phyloP scores from a whole-genome alignment of 2,888 invertebrate species.

The Drepana falcataria region DNA sequence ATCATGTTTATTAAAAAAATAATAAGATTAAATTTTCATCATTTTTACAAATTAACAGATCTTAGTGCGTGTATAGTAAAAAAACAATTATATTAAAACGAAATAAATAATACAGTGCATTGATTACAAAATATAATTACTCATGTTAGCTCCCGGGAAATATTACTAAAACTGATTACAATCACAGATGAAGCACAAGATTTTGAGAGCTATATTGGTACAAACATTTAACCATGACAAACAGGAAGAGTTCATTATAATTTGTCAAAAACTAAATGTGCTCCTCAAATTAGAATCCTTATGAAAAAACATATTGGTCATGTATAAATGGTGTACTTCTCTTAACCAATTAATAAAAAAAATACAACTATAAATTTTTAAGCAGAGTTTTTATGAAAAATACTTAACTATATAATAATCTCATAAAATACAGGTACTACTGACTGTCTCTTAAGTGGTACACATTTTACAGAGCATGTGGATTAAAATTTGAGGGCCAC shows the following conservation, averaged over 20 bases:
- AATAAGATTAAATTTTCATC: constrained; percentile 56
- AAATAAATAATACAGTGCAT: constrained; percentile 74
- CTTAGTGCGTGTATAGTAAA: constrained; percentile 72
- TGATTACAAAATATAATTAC: constrained; percentile 61
- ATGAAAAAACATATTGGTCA: not conserved
- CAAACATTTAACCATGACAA: constrained; percentile 32
- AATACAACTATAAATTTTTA: no score
- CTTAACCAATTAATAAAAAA: no score
- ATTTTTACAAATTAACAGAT: constrained; percentile 76
- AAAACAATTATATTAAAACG: constrained; percentile 65
- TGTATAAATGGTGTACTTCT: no score
- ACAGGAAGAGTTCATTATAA: constrained; percentile 36
- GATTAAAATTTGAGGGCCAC: not conserved
- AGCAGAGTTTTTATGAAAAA: no score
- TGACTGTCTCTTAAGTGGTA: not conserved
- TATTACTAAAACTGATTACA: constrained; percentile 61
- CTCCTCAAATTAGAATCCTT: not conserved
- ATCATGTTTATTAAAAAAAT: constrained; percentile 42
- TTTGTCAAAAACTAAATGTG: constrained; percentile 26
- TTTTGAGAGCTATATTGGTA: constrained; percentile 59
- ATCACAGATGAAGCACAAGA: constrained; percentile 69
- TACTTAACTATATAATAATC: not conserved
- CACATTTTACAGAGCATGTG: not conserved
- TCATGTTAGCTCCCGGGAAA: constrained; percentile 61
- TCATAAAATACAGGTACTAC: not conserved